These are phyloP conservation scores for Spisula subtruncata DNA, from an alignment of 2,888 invertebrate species.

Conservation along the genomic window DNA sequence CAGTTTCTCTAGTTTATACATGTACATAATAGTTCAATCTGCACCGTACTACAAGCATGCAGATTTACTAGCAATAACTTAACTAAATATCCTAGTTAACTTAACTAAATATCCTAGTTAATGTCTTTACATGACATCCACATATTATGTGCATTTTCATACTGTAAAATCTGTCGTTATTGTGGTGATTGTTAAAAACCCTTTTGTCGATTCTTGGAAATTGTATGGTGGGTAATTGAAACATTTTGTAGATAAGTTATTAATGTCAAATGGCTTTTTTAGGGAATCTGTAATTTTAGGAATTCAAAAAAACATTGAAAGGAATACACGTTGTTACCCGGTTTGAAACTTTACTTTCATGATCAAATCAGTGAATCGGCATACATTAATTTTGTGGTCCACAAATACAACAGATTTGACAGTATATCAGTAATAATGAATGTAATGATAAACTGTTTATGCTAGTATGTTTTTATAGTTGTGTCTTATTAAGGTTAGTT, in stretches of 20 bases:
- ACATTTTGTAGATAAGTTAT: too few species aligned
- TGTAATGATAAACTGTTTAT: background rate
- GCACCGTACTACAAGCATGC: constrained; percentile 7
- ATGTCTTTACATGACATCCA: background rate
- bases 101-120: constrained; percentile 5
- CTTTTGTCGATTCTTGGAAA: too few species aligned
- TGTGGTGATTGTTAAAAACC: too few species aligned
- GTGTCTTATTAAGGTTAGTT: constrained; percentile 1
- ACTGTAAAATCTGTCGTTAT: too few species aligned
- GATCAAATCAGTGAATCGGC: too few species aligned
- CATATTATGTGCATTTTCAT: background rate
- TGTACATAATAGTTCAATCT: background rate
- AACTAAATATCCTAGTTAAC: constrained; percentile 8
- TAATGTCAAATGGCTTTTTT: too few species aligned
- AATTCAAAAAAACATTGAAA: too few species aligned
- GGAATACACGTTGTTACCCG: too few species aligned
- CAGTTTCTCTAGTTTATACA: background rate
- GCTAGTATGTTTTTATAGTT: constrained; percentile 1
- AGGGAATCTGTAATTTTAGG: too few species aligned
- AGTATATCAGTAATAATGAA: background rate
- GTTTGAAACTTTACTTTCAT: too few species aligned
- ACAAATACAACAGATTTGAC: background rate
- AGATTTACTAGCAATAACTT: constrained; percentile 20
- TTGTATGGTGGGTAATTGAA: too few species aligned
- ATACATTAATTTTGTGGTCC: too few species aligned